Conservation (phyloP, 2,888 invertebrate genomes). For the Osedax frankpressi region DNA sequence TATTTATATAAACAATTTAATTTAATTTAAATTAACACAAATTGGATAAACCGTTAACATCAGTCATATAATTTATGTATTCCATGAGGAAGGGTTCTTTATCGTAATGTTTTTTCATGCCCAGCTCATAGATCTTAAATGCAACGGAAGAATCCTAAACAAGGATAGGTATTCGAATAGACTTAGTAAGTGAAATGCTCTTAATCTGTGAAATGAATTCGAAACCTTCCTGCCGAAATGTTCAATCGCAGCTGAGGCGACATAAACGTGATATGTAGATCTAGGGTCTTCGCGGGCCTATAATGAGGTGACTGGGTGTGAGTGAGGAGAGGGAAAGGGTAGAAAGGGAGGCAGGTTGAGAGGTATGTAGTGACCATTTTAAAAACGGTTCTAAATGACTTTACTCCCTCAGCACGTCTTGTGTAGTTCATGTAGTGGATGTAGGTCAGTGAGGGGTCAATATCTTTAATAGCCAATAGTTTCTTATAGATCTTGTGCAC, state of each 20-base stretch:
- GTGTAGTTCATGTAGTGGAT: constrained; percentile 99
- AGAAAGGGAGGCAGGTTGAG: neutral
- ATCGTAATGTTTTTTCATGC: constrained; percentile 86
- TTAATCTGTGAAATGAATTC: too few species aligned
- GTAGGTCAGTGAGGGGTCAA: constrained; percentile 90
- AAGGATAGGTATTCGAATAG: neutral
- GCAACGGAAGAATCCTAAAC: constrained; percentile 43
- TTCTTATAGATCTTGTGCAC: constrained; percentile 89
- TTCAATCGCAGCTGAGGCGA: constrained; percentile 94
- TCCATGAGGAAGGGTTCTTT: constrained; percentile 86
- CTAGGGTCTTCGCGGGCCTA: constrained; percentile 70
- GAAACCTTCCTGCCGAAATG: constrained; percentile 89
- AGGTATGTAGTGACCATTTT: too few species aligned
- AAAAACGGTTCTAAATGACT: constrained; percentile 83
- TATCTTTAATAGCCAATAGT: constrained; percentile 71
- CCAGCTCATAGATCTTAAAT: constrained; percentile 66
- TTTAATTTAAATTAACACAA: too few species aligned
- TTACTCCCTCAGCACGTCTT: constrained; percentile 89
- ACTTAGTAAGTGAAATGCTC: neutral
- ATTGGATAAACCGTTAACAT: constrained; percentile 94
- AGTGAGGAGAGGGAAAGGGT: neutral
- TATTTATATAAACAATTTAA: too few species aligned
- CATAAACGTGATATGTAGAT: constrained; percentile 80
- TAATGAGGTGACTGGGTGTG: neutral
- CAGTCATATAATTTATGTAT: constrained; percentile 86